Base-by-base conservation (phyloP, 2,113 vertebrate species). In the Rhea pennata region DNA sequence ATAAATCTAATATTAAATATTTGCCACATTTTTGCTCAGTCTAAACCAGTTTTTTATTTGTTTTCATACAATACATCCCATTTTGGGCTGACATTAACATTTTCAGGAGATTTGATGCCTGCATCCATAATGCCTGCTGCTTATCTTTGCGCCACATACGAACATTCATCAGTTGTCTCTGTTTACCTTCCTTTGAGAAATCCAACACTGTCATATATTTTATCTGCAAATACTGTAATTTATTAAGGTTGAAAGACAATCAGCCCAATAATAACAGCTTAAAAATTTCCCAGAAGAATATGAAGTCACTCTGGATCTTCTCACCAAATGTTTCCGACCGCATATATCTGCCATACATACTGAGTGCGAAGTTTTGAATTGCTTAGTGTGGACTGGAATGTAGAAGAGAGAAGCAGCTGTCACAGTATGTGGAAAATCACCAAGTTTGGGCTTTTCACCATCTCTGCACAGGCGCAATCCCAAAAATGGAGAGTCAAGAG, bases 401-500 rank as follows among this genome's bases (percentile, higher is more conserved):
- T 4, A 74, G 36, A 74, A 66, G 13, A 85, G 27, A 86, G 50
- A 66, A 67, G 20, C 76, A 94, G 6, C 2, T 81, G 12, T 33
- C 5, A 31, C 29, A 67, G 84, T 86, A 42, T 6, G 8, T 1
- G 3, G 36, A 53, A 81, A 53, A 84, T 6, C 16, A 36, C 9
- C 22, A 10, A 4, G 3, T 27, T 73, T 16, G 15, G 27, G 3
- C 11, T 87, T 71, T 66, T 81, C 29, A 48, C 15, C 26, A 2
- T 22, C 20, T 64, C 21, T 26, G 7, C 33, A 64, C 33, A 54
- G 3, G 3, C 7, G 3, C 22, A 59, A 26, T 58, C 0, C 0
- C 66, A 42, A 64, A 76, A 23, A 4, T 27, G 11, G 10, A 42
- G 27, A 74, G 17, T 50, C 15, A 36, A 56, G 27, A 74, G 20